Base-by-base conservation (phyloP, 2,888 invertebrate genomes). In the Drosophila recens region DNA sequence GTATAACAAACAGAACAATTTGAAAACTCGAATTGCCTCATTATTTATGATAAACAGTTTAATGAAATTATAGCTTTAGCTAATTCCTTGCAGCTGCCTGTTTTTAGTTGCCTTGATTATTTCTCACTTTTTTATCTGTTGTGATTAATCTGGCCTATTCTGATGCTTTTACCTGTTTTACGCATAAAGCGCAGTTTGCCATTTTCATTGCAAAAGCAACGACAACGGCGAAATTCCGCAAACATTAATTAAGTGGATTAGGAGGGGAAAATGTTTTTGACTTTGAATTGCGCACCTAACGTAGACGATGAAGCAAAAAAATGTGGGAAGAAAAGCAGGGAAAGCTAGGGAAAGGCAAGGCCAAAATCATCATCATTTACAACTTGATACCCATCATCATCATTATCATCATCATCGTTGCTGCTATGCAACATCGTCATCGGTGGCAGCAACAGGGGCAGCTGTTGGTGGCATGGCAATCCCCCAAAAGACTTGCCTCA, bases 171-270 rank as follows among this genome's bases (percentile, higher is more conserved):
- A 34, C 23, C 20, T 30, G 6, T 20, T 13, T 3, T 51, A 36
- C 2, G 15, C 33, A 51, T 43, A 40, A 49, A 49, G 43, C 46
- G 45, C 4, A 52, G 27, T 58, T 79, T 20, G 23, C 30, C 10
- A 63, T 72, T 63, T 69, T 70, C 67, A 70, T 64, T 73, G 76
- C 73, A 70, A 36, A 56, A 61, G 64, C 72, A 70, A 34, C 57
- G 63, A 57, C 62, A 27, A 34, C 51, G 36, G 20, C 38, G 49
- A 79, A 80, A 86, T 76, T 68, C 56, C 59, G 34, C 66, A 71
- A 78, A 69, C 75, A 67, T 82, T 81, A 84, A 87, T 81, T 87
- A 84, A 78, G 51, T 72, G 72, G 75, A 72, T 82, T 72, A 78
- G 64, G 52, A 23, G 27, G 34, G 42, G 48, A 63, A 87, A 75